Evolutionary conservation across 1,140 invertebrate genomes (phyloP).

Genomic region (Bombus impatiens): DNA sequence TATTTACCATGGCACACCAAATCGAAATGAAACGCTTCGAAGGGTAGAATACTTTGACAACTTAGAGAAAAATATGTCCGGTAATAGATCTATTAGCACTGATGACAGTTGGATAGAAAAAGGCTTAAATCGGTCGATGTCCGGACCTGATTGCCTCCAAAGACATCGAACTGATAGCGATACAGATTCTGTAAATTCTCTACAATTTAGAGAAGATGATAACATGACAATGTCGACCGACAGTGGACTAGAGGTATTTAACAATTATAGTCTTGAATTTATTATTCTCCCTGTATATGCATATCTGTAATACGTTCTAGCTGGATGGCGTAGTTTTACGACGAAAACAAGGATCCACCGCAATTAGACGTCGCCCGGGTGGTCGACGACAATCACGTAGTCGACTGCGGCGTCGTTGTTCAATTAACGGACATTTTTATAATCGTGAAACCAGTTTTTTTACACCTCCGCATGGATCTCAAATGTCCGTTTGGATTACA

Average conservation of each 20-base stretch:
- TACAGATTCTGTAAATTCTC: slow-evolving; percentile 78
- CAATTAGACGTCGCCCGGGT: slow-evolving; percentile 88
- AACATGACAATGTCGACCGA: slow-evolving; percentile 82
- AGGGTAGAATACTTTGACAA: slow-evolving; percentile 79
- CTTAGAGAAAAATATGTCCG: slow-evolving; percentile 79
- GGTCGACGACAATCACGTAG: slow-evolving; percentile 86
- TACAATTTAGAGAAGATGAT: slow-evolving; percentile 80
- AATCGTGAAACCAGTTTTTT: slow-evolving; percentile 94
- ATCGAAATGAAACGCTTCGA: slow-evolving; percentile 78
- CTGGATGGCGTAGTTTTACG: slow-evolving; percentile 79
- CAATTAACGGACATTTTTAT: slow-evolving; percentile 95
- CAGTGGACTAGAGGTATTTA: slow-evolving; percentile 79
- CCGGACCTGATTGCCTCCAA: slow-evolving; percentile 87
- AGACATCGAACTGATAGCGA: slow-evolving; percentile 79
- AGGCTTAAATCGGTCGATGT: slow-evolving; percentile 86
- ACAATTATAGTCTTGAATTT: neutral
- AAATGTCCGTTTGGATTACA: slow-evolving; percentile 93
- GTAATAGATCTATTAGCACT: slow-evolving; percentile 77
- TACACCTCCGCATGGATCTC: slow-evolving; percentile 91
- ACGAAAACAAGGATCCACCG: slow-evolving; percentile 84
- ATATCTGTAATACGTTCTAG: slow-evolving; percentile 56
- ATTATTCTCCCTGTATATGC: neutral
- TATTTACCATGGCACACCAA: slow-evolving; percentile 75
- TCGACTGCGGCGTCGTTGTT: slow-evolving; percentile 89
- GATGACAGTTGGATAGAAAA: slow-evolving; percentile 83